phyloP scores from a whole-genome alignment of 2,113 vertebrate genomes.

The Dipodomys spectabilis region DNA sequence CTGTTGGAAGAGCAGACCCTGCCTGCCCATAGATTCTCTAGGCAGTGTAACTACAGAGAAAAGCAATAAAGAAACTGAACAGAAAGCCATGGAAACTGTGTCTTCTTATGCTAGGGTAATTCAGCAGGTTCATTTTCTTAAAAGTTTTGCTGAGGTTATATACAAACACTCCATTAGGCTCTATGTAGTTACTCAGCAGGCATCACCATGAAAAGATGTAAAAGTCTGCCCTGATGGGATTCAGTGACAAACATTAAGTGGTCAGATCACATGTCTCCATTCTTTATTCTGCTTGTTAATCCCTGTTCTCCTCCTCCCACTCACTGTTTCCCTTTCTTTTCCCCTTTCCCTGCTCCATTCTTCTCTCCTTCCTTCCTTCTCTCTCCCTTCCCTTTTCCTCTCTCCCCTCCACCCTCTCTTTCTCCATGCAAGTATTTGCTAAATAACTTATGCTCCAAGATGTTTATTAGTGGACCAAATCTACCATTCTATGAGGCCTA shows the following conservation, averaged over 20 bases:
- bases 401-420: too few species aligned
- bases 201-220: background rate
- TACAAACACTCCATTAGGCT: background rate
- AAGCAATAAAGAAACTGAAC: background rate
- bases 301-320: fast-evolving
- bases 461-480: background rate
- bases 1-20: background rate
- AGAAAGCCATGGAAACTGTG: background rate
- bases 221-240: background rate
- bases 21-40: background rate
- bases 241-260: background rate
- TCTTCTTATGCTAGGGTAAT: background rate
- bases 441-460: background rate
- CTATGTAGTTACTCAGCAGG: background rate
- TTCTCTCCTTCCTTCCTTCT: fast-evolving
- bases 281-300: background rate
- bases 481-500: background rate
- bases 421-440: background rate
- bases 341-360: fast-evolving
- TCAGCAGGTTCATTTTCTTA: background rate
- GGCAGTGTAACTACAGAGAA: background rate
- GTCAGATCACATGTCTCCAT: background rate
- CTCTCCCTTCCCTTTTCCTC: fast-evolving
- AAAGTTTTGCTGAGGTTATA: background rate
- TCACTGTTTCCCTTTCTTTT: too few species aligned